phyloP scores from a whole-genome alignment of 2,113 vertebrate genomes.

The Stegastes partitus region DNA sequence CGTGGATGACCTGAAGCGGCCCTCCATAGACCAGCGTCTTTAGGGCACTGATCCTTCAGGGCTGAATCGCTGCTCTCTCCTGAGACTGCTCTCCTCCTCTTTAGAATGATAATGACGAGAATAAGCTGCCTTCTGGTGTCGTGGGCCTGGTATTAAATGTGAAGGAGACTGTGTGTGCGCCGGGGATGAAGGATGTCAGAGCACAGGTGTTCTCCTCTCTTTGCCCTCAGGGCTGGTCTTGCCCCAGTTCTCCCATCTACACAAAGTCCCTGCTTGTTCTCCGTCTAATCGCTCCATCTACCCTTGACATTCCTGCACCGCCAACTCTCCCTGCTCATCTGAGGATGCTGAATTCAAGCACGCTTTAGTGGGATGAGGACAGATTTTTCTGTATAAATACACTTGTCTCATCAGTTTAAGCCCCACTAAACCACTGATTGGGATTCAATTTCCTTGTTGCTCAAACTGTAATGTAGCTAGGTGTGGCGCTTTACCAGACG shows the following conservation, averaged over 20 bases:
- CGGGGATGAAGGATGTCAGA: slow-evolving; percentile 50
- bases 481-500: neutral
- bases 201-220: slow-evolving; percentile 77
- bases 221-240: slow-evolving; percentile 48
- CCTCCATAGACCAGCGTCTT: neutral
- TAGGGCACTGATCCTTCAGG: neutral
- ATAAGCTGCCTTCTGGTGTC: slow-evolving; percentile 4
- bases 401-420: slow-evolving; percentile 43
- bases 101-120: neutral
- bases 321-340: slow-evolving; percentile 40
- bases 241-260: slow-evolving; percentile 26
- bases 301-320: slow-evolving; percentile 81
- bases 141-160: slow-evolving; percentile 12
- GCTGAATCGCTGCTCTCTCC: neutral
- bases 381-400: slow-evolving; percentile 49
- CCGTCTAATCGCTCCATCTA: slow-evolving; percentile 75
- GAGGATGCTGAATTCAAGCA: slow-evolving; percentile 26
- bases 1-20: neutral
- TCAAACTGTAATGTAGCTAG: neutral
- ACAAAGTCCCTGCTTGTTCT: slow-evolving; percentile 85
- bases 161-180: slow-evolving; percentile 37
- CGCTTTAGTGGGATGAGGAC: slow-evolving; percentile 43
- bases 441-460: neutral
- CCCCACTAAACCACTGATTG: neutral
- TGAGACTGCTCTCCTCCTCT: neutral